phyloP scores from a whole-genome alignment of 2,888 invertebrate species.

The Pseudeuparius sepicola region DNA sequence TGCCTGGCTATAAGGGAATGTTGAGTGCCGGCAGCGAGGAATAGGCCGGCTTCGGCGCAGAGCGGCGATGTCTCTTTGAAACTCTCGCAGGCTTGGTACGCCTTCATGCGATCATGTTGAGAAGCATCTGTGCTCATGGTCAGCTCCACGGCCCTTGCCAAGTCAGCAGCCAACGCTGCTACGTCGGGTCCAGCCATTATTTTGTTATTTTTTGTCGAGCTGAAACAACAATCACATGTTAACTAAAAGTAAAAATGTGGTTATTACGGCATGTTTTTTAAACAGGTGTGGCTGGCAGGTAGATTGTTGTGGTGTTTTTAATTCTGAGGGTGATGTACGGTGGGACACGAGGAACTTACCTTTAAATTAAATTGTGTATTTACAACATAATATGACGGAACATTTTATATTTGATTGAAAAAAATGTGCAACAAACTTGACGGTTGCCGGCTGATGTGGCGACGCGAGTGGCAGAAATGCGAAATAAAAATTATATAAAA shows the following conservation, averaged over 20 bases:
- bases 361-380: too few relatives aligned
- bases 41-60: constrained; percentile 79
- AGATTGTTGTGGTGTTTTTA: too few relatives aligned
- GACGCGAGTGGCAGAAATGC: constrained; percentile 17
- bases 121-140: constrained; percentile 71
- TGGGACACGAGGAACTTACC: too few relatives aligned
- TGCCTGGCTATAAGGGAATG: constrained; percentile 74
- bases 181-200: constrained; percentile 50
- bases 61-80: constrained; percentile 80
- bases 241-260: too few relatives aligned
- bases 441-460: constrained; percentile 29
- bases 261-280: too few relatives aligned
- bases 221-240: too few relatives aligned
- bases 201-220: too few relatives aligned
- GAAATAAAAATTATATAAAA: too few relatives aligned
- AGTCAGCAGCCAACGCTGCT: constrained; percentile 60
- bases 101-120: constrained; percentile 67
- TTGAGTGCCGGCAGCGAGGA: constrained; percentile 63
- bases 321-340: too few relatives aligned
- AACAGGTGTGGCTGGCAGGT: too few relatives aligned
- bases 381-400: constrained; percentile 24
- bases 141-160: constrained; percentile 71
- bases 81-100: constrained; percentile 75
- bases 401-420: too few relatives aligned
- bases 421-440: constrained; percentile 27